A percentile compares a stretch with the other conserved stretches of the same genome.
phyloP scores from a whole-genome alignment of 2,113 vertebrate species.

The Periophthalmus modestus region DNA sequence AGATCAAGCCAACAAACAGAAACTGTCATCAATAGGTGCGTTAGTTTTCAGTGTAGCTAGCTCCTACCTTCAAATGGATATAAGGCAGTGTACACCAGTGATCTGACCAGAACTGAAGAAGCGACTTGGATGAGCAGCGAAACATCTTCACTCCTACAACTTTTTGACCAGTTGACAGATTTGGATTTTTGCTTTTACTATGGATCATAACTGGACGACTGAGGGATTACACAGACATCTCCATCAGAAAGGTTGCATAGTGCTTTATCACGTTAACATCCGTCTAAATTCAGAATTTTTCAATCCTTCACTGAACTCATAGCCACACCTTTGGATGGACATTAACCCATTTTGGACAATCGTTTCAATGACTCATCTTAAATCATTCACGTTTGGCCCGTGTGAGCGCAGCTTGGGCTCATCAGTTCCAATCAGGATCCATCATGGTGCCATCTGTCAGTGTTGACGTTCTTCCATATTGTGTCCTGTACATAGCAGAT shows the following conservation, averaged over 20 bases:
- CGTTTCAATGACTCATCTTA: slow-evolving; percentile 8
- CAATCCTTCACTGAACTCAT: neutral
- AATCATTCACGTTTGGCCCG: slow-evolving; percentile 1
- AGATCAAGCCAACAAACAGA: too few species aligned
- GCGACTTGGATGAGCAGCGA: too few species aligned
- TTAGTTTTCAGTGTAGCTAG: too few species aligned
- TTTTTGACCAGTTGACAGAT: too few species aligned
- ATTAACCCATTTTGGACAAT: neutral
- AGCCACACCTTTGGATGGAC: neutral
- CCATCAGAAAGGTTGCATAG: neutral
- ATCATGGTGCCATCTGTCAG: slow-evolving; percentile 59
- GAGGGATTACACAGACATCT: too few species aligned
- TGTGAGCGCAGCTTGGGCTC: slow-evolving; percentile 15
- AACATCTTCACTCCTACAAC: too few species aligned
- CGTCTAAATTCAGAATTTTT: neutral
- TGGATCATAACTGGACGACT: too few species aligned
- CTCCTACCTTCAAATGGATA: too few species aligned
- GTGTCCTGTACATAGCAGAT: slow-evolving; percentile 43
- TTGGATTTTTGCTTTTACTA: too few species aligned
- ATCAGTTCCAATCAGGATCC: slow-evolving; percentile 41
- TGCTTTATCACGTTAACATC: neutral
- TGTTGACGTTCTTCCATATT: slow-evolving; percentile 50
- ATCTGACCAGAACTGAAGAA: too few species aligned
- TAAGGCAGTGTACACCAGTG: too few species aligned
- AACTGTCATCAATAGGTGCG: too few species aligned